Evolutionary conservation across 2,113 vertebrate genomes (phyloP), one percentile per base, ranked within the genome.

Genomic region (Parotia lawesii): DNA sequence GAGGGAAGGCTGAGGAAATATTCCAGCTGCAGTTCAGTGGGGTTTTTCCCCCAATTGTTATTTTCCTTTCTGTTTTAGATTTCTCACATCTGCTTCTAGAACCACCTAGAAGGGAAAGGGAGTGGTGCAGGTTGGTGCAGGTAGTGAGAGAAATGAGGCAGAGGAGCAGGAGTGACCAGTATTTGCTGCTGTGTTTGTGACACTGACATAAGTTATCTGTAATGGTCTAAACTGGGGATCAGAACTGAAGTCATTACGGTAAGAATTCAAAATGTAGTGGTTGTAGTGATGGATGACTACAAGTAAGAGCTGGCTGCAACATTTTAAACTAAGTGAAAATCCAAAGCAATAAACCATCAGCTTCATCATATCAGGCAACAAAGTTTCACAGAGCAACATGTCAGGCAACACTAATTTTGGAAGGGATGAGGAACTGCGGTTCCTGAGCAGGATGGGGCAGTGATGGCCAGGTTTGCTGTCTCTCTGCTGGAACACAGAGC

Each of bases 351-450:
- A 92, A 92, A 53, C 23, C 5, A 22, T 80, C 48, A 85, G 11
- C 35, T 87, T 81, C 70, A 69, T n/a, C 23, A 19, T 23, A 54
- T 24, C 21, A 35, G 42, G n/a, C 21, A 47, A 12, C 31, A 35
- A 56, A 75, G 10, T 79, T 81, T 25, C 6, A 3, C 12, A 44
- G n/a, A 38, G 45, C 40, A 50, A 37, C 62, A 42, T 31, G 8
- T 35, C 3, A 7, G 50, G 45, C 0, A 1, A 11, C 10, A 6
- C 18, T 2, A 7, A 11, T 56, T 82, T 85, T 44, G 64, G 37
- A 77, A 47, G 40, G 45, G 35, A 33, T 23, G 31, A 74, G 44
- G 76, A 74, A 18, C n/a, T 53, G 22, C 23, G 21, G 29, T 54
- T 78, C 15, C 57, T 33, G 42, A 54, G 69, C 40, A 25, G 62